Base-by-base conservation (phyloP, 2,888 invertebrate genomes). In the Drosophila demipolita region DNA sequence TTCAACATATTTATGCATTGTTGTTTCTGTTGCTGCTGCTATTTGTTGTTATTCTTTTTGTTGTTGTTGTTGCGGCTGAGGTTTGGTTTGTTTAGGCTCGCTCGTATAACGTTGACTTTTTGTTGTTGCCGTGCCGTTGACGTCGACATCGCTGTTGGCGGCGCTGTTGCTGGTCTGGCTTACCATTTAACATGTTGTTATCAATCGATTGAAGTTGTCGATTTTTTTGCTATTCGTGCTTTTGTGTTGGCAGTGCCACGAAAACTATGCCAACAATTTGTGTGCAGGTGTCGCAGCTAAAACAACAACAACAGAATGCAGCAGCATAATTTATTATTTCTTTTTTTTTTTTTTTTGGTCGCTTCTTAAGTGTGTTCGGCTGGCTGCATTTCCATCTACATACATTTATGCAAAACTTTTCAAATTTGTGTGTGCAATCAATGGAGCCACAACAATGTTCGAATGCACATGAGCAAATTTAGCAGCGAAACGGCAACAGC, bases 251-350 rank as follows among this genome's bases (percentile, higher is more conserved):
- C 23, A 36, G 42, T 61, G 67, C 79, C 45, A 61, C 60, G 64
- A 65, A 82, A 80, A 82, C 73, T 75, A 80, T 73, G 67, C 76
- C 80, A 80, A 49, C 72, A 66, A 82, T 79, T 79, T 82, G 55
- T 70, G 57, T 68, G 55, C 73, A 69, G 75, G 73, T 82, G 83
- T 73, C 73, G 68, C 71, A 26, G 42, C 57, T 60, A 53, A 42
- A 60, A 52, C 63, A 63, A 42, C 35, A 62, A 29, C 29, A 67
- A 42, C 52, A 66, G 45, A 45, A 20, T 20, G 20, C 45, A 20
- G 20, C 45, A 45, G 12, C 7, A 45, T 38, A 20, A 7, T 20
- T 40, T 15, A 7, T 3, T 45, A 3, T 45, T 20, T 23, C 23
- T 8, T 20, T 66, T 45, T 75, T 75, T 32, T 61, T 60, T 48